phyloP scores from a whole-genome alignment of 2,113 vertebrate genomes.

The Chamaea fasciata region DNA sequence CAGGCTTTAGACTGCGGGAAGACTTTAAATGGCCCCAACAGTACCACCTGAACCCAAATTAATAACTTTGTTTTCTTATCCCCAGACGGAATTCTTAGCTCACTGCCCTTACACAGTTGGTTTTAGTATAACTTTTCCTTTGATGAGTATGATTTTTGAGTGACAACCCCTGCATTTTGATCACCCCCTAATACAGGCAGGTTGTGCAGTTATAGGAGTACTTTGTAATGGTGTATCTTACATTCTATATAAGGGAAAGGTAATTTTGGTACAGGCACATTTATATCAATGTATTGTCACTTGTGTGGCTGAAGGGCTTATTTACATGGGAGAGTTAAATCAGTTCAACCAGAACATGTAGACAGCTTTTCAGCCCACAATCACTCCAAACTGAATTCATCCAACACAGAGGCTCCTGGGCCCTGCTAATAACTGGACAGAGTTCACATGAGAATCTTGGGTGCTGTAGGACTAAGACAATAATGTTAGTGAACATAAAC shows the following conservation, averaged over 20 bases:
- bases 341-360: not conserved
- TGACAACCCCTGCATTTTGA: not conserved
- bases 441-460: not conserved
- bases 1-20: not conserved
- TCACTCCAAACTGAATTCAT: not conserved
- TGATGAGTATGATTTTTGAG: not conserved
- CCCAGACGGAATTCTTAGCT: not conserved
- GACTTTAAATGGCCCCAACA: not conserved
- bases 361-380: not conserved
- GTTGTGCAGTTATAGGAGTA: not conserved
- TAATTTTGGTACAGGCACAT: not conserved
- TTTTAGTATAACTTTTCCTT: not conserved
- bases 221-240: not conserved
- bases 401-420: not conserved
- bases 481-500: not conserved
- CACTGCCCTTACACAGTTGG: not conserved
- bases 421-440: not conserved
- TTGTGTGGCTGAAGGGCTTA: not conserved
- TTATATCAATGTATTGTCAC: not conserved
- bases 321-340: not conserved
- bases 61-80: not conserved
- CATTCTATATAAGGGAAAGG: not conserved
- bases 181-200: rapidly evolving
- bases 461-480: not conserved
- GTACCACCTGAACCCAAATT: not conserved